phyloP scores from a whole-genome alignment of 2,888 invertebrate genomes.

The Athalia rosae region DNA sequence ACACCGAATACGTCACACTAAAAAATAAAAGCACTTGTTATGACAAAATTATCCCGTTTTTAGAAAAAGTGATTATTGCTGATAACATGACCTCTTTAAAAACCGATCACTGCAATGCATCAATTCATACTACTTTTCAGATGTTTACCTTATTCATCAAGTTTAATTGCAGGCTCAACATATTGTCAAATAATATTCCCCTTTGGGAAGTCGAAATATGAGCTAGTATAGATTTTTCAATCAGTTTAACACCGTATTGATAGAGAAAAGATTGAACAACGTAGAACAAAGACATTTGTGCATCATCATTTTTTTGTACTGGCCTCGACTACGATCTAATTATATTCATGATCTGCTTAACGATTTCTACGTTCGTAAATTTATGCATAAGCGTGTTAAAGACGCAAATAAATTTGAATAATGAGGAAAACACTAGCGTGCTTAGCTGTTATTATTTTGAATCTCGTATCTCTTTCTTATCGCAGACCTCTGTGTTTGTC shows the following conservation, averaged over 20 bases:
- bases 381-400: slow-evolving; percentile 10
- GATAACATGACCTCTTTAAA: slow-evolving; percentile 23
- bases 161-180: background rate
- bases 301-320: background rate
- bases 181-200: background rate
- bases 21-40: background rate
- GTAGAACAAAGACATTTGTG: too few relatives aligned
- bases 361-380: background rate
- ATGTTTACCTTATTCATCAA: slow-evolving; percentile 20
- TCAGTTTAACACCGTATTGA: too few relatives aligned
- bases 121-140: background rate
- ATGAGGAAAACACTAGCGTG: too few relatives aligned
- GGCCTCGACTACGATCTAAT: background rate
- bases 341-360: background rate
- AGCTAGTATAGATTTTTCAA: too few relatives aligned
- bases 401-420: slow-evolving; percentile 1
- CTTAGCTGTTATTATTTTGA: too few relatives aligned
- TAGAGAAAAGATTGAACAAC: too few relatives aligned
- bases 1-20: slow-evolving; percentile 13
- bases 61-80: background rate
- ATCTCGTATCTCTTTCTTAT: too few relatives aligned
- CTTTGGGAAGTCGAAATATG: too few relatives aligned
- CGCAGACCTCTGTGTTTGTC: too few relatives aligned
- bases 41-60: slow-evolving; percentile 1
- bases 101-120: slow-evolving; percentile 12